Evolutionary conservation across 1,140 invertebrate species (phyloP).

Genomic region (Ganaspis sp.): DNA sequence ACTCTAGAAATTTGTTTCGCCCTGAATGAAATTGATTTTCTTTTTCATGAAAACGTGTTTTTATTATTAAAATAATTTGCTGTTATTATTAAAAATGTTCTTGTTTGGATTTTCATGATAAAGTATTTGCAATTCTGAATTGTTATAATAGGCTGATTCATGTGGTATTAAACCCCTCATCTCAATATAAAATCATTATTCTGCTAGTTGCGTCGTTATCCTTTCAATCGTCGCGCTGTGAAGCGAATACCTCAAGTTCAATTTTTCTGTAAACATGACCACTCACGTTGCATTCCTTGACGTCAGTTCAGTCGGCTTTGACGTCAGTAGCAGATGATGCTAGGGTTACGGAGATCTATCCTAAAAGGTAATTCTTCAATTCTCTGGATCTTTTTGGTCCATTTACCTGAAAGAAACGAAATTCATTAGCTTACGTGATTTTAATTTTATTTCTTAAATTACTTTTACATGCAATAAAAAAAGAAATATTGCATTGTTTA

Average conservation of each 20-base stretch:
- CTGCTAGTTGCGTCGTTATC: neutral
- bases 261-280: conserved; percentile 61
- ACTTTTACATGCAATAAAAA: no score
- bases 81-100: no score
- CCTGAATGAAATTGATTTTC: no score
- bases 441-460: no score
- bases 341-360: conserved; percentile 49
- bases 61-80: no score
- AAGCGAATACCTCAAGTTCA: conserved; percentile 55
- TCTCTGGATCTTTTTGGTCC: neutral
- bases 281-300: conserved; percentile 58
- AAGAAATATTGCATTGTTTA: no score
- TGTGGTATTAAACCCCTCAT: neutral
- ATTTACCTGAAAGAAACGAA: no score
- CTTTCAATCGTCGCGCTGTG: neutral
- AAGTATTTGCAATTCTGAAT: neutral
- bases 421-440: no score
- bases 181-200: conserved; percentile 21
- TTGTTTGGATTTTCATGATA: no score
- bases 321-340: conserved; percentile 60
- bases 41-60: no score
- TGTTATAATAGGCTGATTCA: neutral
- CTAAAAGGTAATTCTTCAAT: conserved; percentile 48
- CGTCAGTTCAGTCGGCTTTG: conserved; percentile 60
- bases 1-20: no score